phyloP scores from a whole-genome alignment of 2,888 invertebrate species.

The Agonum fuliginosum region DNA sequence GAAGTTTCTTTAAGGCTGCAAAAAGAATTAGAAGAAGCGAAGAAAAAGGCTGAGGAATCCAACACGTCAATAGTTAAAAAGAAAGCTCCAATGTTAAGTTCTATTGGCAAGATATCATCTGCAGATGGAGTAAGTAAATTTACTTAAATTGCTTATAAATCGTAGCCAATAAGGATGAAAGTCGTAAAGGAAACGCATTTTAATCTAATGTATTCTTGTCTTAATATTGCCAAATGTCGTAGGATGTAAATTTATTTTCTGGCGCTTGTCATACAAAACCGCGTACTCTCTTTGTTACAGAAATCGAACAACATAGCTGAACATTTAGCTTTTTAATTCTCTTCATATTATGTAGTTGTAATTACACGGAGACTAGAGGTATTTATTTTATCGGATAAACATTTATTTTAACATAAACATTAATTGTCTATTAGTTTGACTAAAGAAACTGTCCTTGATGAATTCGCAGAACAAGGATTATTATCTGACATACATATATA shows the following conservation, averaged over 20 bases:
- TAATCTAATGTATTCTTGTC: slow-evolving; percentile 5
- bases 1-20: slow-evolving; percentile 83
- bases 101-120: slow-evolving; percentile 76
- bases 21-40: slow-evolving; percentile 81
- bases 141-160: not conserved
- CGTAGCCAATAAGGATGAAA: slow-evolving; percentile 29
- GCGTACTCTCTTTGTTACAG: too few relatives aligned
- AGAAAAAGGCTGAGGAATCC: slow-evolving; percentile 72
- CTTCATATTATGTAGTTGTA: too few relatives aligned
- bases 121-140: slow-evolving; percentile 76
- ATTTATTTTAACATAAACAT: too few relatives aligned
- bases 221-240: slow-evolving; percentile 7
- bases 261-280: not conserved
- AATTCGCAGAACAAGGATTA: not conserved
- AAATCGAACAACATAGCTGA: too few relatives aligned
- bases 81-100: slow-evolving; percentile 77
- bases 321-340: too few relatives aligned
- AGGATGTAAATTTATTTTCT: slow-evolving; percentile 43
- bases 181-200: not conserved
- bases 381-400: too few relatives aligned
- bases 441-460: too few relatives aligned
- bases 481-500: too few relatives aligned
- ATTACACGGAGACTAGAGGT: too few relatives aligned
- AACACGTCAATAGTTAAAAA: slow-evolving; percentile 72
- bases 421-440: too few relatives aligned